phyloP scores from a whole-genome alignment of 1,140 invertebrate genomes.

The Trachelipus rathkii region DNA sequence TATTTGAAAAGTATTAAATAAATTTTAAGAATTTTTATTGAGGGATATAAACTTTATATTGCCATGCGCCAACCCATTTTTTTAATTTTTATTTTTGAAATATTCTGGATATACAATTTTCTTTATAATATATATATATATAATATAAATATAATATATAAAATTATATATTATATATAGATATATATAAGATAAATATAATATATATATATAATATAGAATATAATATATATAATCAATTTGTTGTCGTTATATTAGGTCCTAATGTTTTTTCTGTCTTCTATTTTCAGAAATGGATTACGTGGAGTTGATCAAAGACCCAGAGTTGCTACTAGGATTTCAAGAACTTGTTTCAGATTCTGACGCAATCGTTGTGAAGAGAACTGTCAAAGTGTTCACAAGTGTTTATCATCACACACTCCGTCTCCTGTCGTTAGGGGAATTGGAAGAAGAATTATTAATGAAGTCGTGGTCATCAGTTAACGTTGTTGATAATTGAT shows the following conservation, averaged over 20 bases:
- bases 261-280: not conserved
- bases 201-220: too few relatives aligned
- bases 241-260: not conserved
- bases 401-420: constrained; percentile 43
- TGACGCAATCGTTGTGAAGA: constrained; percentile 36
- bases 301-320: constrained; percentile 33
- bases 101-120: too few relatives aligned
- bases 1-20: too few relatives aligned
- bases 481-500: constrained; percentile 31
- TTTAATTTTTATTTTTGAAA: too few relatives aligned
- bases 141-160: too few relatives aligned
- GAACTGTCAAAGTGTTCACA: constrained; percentile 41
- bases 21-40: too few relatives aligned
- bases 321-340: constrained; percentile 32
- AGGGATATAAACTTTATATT: too few relatives aligned
- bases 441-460: constrained; percentile 34
- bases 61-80: too few relatives aligned
- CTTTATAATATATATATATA: too few relatives aligned
- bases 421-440: constrained; percentile 28
- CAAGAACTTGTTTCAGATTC: constrained; percentile 34
- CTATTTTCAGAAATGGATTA: constrained; percentile 41
- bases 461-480: constrained; percentile 32
- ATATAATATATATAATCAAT: not conserved
- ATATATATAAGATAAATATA: too few relatives aligned
- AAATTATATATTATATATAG: too few relatives aligned